Evolutionary conservation across 1,140 invertebrate genomes (phyloP).

Genomic region (Caligus rogercresseyi): DNA sequence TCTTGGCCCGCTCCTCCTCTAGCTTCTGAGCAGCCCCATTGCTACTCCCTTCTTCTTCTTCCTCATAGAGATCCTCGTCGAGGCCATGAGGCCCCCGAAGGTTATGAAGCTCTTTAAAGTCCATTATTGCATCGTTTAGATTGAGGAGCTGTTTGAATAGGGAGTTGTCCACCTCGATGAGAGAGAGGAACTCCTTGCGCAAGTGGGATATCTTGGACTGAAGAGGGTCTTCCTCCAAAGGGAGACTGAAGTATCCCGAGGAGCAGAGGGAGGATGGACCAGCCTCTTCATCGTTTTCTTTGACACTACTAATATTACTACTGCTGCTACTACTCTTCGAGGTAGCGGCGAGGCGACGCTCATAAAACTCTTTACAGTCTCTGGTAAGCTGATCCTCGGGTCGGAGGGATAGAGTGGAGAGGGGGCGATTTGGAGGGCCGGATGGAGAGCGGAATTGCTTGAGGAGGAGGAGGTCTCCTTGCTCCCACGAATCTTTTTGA

Average conservation of each 20-base stretch:
- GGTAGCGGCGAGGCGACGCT: not conserved
- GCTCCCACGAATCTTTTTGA: not conserved
- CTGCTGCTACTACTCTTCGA: too few relatives aligned
- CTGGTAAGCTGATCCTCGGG: not conserved
- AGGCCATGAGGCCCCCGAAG: not conserved
- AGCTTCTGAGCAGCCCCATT: not conserved
- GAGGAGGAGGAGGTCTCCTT: not conserved
- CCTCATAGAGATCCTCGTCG: not conserved
- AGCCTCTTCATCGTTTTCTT: not conserved
- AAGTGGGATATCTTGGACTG: slow-evolving; percentile 5
- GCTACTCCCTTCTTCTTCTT: not conserved
- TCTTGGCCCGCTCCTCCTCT: not conserved
- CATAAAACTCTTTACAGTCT: slow-evolving; percentile 13
- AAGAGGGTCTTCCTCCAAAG: not conserved
- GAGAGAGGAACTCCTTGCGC: slow-evolving; percentile 7
- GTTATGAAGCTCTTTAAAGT: slow-evolving; percentile 2
- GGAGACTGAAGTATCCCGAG: slow-evolving; percentile 1
- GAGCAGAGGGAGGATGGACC: slow-evolving; percentile 1
- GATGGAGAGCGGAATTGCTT: too few relatives aligned
- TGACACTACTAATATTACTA: too few relatives aligned
- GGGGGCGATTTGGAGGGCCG: too few relatives aligned
- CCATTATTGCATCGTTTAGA: slow-evolving; percentile 11
- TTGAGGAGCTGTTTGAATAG: slow-evolving; percentile 12
- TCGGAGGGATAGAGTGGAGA: not conserved
- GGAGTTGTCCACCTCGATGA: slow-evolving; percentile 8